Evolutionary conservation across 2,113 vertebrate genomes (phyloP), one percentile per base, ranked within the genome.

Genomic region (Dermatemys mawii): DNA sequence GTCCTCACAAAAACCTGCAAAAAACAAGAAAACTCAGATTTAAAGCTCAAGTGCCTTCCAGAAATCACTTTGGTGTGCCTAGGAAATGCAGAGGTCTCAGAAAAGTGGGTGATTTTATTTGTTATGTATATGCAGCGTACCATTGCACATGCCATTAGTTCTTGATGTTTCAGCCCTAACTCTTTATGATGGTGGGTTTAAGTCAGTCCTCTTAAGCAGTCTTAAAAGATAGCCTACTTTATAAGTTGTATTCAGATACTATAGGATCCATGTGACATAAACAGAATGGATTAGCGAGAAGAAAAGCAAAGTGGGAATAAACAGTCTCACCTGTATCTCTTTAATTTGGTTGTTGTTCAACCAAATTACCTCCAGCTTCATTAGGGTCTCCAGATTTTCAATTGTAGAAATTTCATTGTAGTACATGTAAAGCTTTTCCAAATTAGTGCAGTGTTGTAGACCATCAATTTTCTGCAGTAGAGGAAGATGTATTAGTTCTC

Each of bases 391-490:
- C 88, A 98, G 91, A 95, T 98, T 98, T 94, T 98, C 97, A 95
- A 95, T 99, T 90, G 95, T 97, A 85, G 93, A 97, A 95, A 99
- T 99, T 89, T 98, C 96, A 97, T 98, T 99, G 91, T 98, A 98
- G 97, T 99, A 99, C 49, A 98, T 98, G 96, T 97, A 98, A 41
- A 99, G 90, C 90, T 98, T 99, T 97, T 98, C 95, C 85, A 99
- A 96, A 94, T 98, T 91, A 55, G 70, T 87, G 94, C 98, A 98
- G 79, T 97, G 96, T 67, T 98, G 93, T 78, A 99, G 97, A 87
- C 97, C 98, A 91, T 95, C 95, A 93, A 98, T 99, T 92, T 97
- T 98, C 98, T 99, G 35, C 86, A 87, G 75, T 63, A 93, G 90
- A 96, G 88, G 75, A 84, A 82, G n/a, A n/a, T 4, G 1, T 19